Evolutionary conservation across 2,113 vertebrate species (phyloP).

Genomic region (Pontoporia blainvillei): DNA sequence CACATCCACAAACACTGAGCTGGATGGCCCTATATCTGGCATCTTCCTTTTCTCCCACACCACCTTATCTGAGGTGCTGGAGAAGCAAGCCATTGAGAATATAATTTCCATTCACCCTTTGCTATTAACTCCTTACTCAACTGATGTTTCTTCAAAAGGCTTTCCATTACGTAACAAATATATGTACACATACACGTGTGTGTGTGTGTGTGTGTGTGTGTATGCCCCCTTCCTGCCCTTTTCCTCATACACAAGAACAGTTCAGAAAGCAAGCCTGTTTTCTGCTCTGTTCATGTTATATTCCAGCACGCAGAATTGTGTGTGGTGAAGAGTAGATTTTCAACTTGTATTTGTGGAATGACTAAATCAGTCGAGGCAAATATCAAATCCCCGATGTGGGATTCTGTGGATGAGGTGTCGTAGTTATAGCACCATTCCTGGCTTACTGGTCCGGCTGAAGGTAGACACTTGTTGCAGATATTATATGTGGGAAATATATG

Average conservation of each 20-base stretch:
- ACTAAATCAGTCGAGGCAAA: constrained; percentile 2
- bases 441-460: background rate
- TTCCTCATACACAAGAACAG: background rate
- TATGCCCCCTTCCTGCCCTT: background rate
- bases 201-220: background rate
- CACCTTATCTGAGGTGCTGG: background rate
- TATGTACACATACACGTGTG: too few species aligned
- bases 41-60: background rate
- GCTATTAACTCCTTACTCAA: background rate
- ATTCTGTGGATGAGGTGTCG: background rate
- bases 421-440: background rate
- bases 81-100: background rate
- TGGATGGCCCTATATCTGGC: background rate
- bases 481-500: background rate
- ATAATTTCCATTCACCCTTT: background rate
- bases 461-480: background rate
- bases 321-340: background rate
- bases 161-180: background rate
- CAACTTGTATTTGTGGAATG: background rate
- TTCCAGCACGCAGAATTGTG: background rate
- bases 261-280: background rate
- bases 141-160: background rate
- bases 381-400: background rate
- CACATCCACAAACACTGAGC: background rate
- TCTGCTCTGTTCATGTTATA: background rate